Conservation (phyloP, 2,888 invertebrate species). For the Drosophila mimica region DNA sequence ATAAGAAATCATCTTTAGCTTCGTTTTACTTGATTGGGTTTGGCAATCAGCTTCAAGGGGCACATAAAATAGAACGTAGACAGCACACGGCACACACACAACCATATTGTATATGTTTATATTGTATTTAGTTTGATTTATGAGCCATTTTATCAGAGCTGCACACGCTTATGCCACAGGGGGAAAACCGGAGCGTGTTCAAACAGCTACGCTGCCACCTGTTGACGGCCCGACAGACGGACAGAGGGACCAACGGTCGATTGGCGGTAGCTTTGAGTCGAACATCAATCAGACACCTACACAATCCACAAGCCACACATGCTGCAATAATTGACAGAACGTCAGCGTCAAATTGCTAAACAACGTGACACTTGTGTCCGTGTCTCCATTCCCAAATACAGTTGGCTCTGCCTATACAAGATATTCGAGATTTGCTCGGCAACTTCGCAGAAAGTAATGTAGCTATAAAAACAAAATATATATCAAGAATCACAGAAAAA, state of each 20-base stretch:
- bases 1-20: conserved; percentile 38
- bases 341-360: conserved; percentile 65
- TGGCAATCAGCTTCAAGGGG: conserved; percentile 46
- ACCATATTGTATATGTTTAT: conserved; percentile 3
- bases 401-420: conserved; percentile 32
- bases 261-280: conserved; percentile 55
- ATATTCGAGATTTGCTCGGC: background rate
- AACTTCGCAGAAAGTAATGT: too few relatives aligned
- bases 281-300: conserved; percentile 75
- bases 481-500: background rate
- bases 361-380: conserved; percentile 50
- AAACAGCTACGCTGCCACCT: conserved; percentile 59
- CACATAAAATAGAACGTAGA: conserved; percentile 52
- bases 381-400: conserved; percentile 37
- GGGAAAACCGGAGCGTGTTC: conserved; percentile 67
- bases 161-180: conserved; percentile 17
- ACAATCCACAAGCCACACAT: conserved; percentile 36
- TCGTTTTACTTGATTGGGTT: conserved; percentile 18
- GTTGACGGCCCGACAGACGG: conserved; percentile 34
- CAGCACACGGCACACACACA: background rate
- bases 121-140: conserved; percentile 69
- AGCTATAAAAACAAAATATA: too few relatives aligned
- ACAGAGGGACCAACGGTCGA: conserved; percentile 6
- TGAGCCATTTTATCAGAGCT: conserved; percentile 64
- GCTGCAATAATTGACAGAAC: conserved; percentile 71